Conservation (phyloP, 2,888 invertebrate genomes). For the Catocala fraxini region DNA sequence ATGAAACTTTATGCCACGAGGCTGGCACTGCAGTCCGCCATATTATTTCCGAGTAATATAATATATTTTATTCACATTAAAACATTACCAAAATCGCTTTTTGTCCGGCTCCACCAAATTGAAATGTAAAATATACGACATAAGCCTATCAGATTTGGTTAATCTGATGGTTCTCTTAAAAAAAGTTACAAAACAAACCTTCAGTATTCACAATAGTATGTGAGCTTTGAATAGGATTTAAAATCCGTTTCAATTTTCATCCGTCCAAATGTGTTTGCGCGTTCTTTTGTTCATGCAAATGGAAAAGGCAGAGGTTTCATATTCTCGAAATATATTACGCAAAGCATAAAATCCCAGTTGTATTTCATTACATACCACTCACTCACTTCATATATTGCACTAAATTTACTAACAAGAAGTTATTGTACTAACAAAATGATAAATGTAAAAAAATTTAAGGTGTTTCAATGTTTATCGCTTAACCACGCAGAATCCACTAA, state of each 20-base stretch:
- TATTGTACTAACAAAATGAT: too few species aligned
- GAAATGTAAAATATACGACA: background rate
- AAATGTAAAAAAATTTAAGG: too few species aligned
- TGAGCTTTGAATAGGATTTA: slow-evolving; percentile 18
- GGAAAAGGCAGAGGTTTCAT: background rate
- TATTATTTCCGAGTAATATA: too few species aligned
- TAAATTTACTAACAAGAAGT: too few species aligned
- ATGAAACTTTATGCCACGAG: too few species aligned
- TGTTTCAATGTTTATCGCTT: too few species aligned
- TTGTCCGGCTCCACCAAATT: background rate
- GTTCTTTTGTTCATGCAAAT: slow-evolving; percentile 4
- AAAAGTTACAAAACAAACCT: slow-evolving; percentile 4
- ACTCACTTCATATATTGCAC: too few species aligned
- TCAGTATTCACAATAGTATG: slow-evolving; percentile 1
- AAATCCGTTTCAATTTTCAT: slow-evolving; percentile 14
- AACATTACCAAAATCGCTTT: background rate
- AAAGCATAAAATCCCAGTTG: too few species aligned
- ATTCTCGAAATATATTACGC: background rate
- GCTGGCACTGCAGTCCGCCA: too few species aligned
- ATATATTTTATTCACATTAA: too few species aligned
- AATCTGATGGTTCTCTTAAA: background rate
- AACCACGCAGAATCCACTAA: too few species aligned
- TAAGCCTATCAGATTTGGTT: slow-evolving; percentile 7
- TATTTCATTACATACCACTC: too few species aligned
- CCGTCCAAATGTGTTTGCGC: slow-evolving; percentile 7